A percentile compares a stretch with the other conserved stretches of the same genome.
phyloP scores from a whole-genome alignment of 2,888 invertebrate species.

The Ctena decussata region DNA sequence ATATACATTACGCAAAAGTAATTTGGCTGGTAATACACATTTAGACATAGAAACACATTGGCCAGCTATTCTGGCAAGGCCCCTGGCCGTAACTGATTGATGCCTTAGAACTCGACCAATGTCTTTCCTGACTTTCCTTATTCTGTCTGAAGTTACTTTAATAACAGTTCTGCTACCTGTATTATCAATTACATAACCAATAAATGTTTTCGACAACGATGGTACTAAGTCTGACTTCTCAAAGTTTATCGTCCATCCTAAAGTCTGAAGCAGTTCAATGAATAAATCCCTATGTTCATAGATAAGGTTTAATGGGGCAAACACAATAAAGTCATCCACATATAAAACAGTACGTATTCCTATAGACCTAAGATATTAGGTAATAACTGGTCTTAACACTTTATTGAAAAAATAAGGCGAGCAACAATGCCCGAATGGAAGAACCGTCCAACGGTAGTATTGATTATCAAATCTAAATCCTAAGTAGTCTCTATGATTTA shows the following conservation, averaged over 20 bases:
- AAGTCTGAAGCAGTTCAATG: neutral
- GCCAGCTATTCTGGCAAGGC: conserved; percentile 6
- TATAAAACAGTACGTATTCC: neutral
- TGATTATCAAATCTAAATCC: conserved; percentile 33
- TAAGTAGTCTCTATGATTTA: conserved; percentile 6
- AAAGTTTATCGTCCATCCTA: neutral
- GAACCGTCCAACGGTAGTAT: conserved; percentile 28
- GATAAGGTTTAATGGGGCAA: neutral
- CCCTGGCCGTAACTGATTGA: neutral
- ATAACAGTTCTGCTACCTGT: neutral
- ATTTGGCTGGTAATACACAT: conserved; percentile 24
- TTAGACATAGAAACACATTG: conserved; percentile 22
- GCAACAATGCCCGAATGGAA: conserved; percentile 33
- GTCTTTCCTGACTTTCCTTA: neutral
- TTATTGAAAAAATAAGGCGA: conserved; percentile 28
- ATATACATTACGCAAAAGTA: conserved; percentile 13
- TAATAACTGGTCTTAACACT: neutral
- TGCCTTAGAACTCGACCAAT: neutral
- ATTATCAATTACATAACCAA: conserved; percentile 11
- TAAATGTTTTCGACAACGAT: neutral
- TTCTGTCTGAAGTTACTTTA: neutral
- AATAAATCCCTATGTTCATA: neutral
- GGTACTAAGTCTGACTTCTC: neutral
- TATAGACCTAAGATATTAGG: neutral
- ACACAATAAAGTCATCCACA: neutral